A percentile compares a stretch with the other conserved stretches of the same genome.
Conservation (phyloP, 1,140 invertebrate genomes). For the Trichogramma pretiosum region DNA sequence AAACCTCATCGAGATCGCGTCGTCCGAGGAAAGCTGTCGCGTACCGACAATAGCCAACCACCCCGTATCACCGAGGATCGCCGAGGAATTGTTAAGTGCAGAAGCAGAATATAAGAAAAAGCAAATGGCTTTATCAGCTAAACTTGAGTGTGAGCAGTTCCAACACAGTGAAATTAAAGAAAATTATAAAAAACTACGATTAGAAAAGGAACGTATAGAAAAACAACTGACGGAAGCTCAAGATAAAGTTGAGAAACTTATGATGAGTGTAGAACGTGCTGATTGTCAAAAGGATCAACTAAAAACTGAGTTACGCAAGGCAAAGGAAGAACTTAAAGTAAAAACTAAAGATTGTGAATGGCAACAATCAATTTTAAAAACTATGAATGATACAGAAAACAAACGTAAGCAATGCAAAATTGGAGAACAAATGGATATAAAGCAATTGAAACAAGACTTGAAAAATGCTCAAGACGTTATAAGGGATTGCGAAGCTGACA, state of each 20-base stretch:
- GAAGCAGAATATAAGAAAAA: slow-evolving; percentile 3
- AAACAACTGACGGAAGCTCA: slow-evolving; percentile 52
- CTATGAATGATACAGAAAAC: slow-evolving; percentile 31
- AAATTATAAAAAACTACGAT: slow-evolving; percentile 41
- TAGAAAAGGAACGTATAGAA: slow-evolving; percentile 43
- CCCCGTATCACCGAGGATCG: too few relatives aligned
- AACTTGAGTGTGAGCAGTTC: slow-evolving; percentile 40
- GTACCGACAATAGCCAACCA: too few relatives aligned
- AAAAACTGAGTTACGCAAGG: slow-evolving; percentile 44
- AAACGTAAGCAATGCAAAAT: slow-evolving; percentile 32
- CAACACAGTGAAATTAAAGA: slow-evolving; percentile 44
- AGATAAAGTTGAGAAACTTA: slow-evolving; percentile 54
- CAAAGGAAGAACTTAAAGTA: slow-evolving; percentile 48
- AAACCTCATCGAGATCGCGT: too few relatives aligned
- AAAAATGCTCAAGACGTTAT: slow-evolving; percentile 35
- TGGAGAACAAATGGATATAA: slow-evolving; percentile 42
- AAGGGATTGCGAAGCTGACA: slow-evolving; percentile 44
- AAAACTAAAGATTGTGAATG: slow-evolving; percentile 48
- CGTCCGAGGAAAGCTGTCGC: too few relatives aligned
- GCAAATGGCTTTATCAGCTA: slow-evolving; percentile 29
- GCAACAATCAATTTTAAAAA: slow-evolving; percentile 40
- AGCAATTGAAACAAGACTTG: slow-evolving; percentile 39
- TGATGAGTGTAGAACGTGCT: slow-evolving; percentile 49
- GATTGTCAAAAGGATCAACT: slow-evolving; percentile 47
- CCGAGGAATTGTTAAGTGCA: too few relatives aligned